phyloP scores from a whole-genome alignment of 2,888 invertebrate genomes.

The Germaria angustata region DNA sequence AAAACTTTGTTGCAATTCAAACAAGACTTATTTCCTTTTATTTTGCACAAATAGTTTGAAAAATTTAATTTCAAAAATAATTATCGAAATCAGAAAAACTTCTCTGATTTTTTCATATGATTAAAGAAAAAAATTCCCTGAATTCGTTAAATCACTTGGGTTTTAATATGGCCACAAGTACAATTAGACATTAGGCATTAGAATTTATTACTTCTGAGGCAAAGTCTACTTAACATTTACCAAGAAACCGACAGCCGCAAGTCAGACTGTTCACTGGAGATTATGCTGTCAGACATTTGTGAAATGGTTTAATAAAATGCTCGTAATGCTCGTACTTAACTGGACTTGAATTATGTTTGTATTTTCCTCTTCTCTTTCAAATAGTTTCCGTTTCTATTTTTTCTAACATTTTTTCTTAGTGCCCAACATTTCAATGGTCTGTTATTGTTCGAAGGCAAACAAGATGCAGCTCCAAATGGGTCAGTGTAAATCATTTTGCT shows the following conservation, averaged over 20 bases:
- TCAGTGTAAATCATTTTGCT: conserved; percentile 9
- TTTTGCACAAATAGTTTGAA: too few species aligned
- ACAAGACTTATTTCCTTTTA: too few species aligned
- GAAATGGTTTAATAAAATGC: conserved; percentile 30
- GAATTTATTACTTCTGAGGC: conserved; percentile 6
- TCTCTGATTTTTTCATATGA: background rate
- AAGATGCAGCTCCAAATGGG: background rate
- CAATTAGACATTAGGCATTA: conserved; percentile 31
- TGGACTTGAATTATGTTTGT: conserved; percentile 20
- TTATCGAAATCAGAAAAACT: too few species aligned
- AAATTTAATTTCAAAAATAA: too few species aligned
- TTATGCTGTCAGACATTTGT: conserved; percentile 33
- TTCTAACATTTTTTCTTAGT: background rate
- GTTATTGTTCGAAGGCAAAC: background rate
- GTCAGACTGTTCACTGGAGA: background rate
- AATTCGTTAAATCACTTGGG: background rate
- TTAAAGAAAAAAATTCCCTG: background rate
- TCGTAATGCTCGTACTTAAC: conserved; percentile 38
- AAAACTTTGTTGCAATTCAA: too few species aligned
- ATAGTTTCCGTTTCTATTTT: background rate
- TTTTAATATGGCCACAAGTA: background rate
- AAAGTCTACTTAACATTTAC: conserved; percentile 19
- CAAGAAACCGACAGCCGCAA: conserved; percentile 20
- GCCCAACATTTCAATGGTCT: conserved; percentile 8
- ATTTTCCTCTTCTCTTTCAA: background rate